Evolutionary conservation across 2,113 vertebrate genomes (phyloP).

Genomic region (Labeo rohita): DNA sequence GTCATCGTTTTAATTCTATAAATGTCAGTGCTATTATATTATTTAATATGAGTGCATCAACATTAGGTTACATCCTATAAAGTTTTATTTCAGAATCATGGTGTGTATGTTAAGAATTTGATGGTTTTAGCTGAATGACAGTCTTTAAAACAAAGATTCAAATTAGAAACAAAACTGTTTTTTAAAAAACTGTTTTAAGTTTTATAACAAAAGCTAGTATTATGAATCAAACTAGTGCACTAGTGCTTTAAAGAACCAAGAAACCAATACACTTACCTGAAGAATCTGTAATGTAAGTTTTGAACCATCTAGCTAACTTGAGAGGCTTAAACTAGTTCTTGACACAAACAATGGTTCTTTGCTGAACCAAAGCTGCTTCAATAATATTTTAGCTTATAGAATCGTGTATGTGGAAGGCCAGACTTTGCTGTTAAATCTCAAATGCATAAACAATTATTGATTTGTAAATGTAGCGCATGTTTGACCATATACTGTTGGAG

Average conservation of each 20-base stretch:
- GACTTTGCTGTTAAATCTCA: neutral
- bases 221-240: neutral
- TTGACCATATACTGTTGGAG: neutral
- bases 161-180: neutral
- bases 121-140: neutral
- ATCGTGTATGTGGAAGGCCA: neutral
- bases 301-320: neutral
- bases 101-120: too few relatives aligned
- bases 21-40: neutral
- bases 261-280: neutral
- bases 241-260: neutral
- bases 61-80: neutral
- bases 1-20: neutral
- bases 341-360: neutral
- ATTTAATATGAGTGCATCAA: neutral
- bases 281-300: neutral
- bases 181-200: too few relatives aligned
- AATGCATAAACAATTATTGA: neutral
- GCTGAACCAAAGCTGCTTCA: neutral
- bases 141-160: neutral
- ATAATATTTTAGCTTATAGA: neutral
- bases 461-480: neutral
- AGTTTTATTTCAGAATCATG: neutral
- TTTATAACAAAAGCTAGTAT: neutral
- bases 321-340: neutral